phyloP scores from a whole-genome alignment of 1,140 invertebrate species.

The Bombus waltoni region DNA sequence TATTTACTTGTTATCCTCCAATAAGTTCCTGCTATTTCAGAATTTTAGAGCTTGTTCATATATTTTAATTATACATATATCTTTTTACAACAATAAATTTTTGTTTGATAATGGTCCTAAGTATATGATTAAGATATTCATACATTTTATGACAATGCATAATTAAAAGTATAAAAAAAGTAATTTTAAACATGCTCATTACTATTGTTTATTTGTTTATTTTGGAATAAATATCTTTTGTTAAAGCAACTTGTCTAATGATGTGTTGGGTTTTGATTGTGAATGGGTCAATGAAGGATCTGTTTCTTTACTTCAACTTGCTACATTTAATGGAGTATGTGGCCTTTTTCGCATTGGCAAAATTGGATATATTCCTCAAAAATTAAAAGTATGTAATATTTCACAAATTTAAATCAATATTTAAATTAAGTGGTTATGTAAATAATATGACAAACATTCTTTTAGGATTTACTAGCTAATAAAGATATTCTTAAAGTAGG shows the following conservation, averaged over 20 bases:
- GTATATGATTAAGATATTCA: neutral
- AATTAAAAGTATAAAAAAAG: neutral
- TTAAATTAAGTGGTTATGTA: neutral
- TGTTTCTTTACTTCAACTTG: constrained; percentile 86
- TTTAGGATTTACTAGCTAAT: constrained; percentile 81
- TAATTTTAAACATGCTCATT: neutral
- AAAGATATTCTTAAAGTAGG: constrained; percentile 88
- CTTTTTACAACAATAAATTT: neutral
- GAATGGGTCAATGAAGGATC: constrained; percentile 87
- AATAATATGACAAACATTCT: constrained; percentile 1
- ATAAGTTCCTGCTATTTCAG: neutral
- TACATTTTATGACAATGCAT: neutral
- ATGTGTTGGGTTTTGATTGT: constrained; percentile 87
- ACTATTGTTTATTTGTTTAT: neutral
- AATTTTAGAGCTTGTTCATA: neutral
- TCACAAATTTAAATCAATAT: constrained; percentile 27
- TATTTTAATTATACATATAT: neutral
- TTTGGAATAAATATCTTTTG: constrained; percentile 21
- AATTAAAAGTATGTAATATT: constrained; percentile 80
- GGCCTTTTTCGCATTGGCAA: constrained; percentile 85
- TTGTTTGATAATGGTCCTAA: neutral
- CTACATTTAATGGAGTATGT: constrained; percentile 85
- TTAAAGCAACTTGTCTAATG: constrained; percentile 75
- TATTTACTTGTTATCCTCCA: neutral
- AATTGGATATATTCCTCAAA: constrained; percentile 84